Percentiles rank a stretch among this genome's conserved stretches.
Conservation (phyloP, 2,888 invertebrate genomes). For the Eledona agricola region DNA sequence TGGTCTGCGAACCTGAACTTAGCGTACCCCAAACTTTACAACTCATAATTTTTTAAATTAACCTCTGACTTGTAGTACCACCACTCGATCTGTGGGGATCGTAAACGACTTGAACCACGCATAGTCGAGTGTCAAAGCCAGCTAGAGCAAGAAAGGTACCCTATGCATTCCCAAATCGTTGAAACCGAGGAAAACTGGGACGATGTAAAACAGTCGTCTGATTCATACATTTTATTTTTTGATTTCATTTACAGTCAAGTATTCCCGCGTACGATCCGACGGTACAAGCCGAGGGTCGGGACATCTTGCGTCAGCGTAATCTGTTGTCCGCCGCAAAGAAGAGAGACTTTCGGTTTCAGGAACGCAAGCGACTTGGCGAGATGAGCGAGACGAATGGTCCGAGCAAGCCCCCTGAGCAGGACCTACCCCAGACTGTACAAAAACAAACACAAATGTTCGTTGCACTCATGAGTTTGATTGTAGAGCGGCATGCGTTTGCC, state of each 20-base stretch:
- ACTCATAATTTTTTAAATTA: neutral
- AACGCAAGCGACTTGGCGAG: constrained; percentile 13
- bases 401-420: neutral
- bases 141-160: neutral
- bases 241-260: constrained; percentile 10
- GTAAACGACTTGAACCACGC: constrained; percentile 33
- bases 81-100: constrained; percentile 35
- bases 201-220: constrained; percentile 44
- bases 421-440: too few species aligned
- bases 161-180: constrained; percentile 29
- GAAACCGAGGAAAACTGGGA: constrained; percentile 44
- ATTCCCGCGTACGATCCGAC: constrained; percentile 34
- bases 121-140: constrained; percentile 21
- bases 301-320: constrained; percentile 4
- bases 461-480: too few species aligned
- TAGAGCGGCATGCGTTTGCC: too few species aligned
- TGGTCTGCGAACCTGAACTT: constrained; percentile 64
- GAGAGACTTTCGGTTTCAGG: constrained; percentile 3
- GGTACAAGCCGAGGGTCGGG: constrained; percentile 23
- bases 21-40: constrained; percentile 55
- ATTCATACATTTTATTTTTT: too few species aligned
- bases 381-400: neutral
- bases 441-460: too few species aligned
- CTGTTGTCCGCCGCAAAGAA: constrained; percentile 1
- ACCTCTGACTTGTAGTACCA: constrained; percentile 37